These are phyloP conservation scores for Leistus spinibarbis DNA, from an alignment of 2,888 invertebrate species.

Conservation along the genomic window DNA sequence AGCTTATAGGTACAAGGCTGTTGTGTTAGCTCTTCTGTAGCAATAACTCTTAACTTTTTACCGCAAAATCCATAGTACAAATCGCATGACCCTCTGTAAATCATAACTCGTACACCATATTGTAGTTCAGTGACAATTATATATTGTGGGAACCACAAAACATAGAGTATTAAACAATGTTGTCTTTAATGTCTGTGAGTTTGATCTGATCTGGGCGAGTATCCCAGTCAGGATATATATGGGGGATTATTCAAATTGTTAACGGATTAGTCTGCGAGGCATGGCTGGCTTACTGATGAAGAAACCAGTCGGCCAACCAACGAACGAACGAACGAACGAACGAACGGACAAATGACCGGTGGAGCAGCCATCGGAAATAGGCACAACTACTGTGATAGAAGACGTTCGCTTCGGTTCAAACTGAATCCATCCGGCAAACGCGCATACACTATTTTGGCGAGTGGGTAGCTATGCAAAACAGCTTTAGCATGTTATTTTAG, in stretches of 20 bases:
- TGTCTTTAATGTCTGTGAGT: not conserved
- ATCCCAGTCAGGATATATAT: not conserved
- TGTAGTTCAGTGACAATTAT: not conserved
- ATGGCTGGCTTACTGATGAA: conserved; percentile 12
- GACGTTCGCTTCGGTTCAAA: not conserved
- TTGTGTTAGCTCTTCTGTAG: too few relatives aligned
- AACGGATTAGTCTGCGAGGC: conserved; percentile 7
- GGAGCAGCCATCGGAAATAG: not conserved
- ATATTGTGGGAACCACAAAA: not conserved
- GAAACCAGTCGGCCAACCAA: not conserved
- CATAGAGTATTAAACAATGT: not conserved
- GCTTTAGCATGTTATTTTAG: conserved; percentile 34
- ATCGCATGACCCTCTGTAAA: too few relatives aligned
- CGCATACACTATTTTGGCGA: conserved; percentile 12
- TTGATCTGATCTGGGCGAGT: not conserved
- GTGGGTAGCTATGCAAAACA: conserved; percentile 29
- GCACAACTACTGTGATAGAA: not conserved
- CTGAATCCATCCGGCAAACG: not conserved
- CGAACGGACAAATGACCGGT: not conserved
- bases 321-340: not conserved
- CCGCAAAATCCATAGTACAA: too few relatives aligned
- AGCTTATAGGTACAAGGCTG: too few relatives aligned
- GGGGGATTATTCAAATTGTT: conserved; percentile 13
- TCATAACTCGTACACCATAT: not conserved
- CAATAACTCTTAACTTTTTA: too few relatives aligned